Percentiles rank a stretch among this genome's conserved stretches.
phyloP scores from a whole-genome alignment of 2,888 invertebrate genomes.

The Pecten maximus region DNA sequence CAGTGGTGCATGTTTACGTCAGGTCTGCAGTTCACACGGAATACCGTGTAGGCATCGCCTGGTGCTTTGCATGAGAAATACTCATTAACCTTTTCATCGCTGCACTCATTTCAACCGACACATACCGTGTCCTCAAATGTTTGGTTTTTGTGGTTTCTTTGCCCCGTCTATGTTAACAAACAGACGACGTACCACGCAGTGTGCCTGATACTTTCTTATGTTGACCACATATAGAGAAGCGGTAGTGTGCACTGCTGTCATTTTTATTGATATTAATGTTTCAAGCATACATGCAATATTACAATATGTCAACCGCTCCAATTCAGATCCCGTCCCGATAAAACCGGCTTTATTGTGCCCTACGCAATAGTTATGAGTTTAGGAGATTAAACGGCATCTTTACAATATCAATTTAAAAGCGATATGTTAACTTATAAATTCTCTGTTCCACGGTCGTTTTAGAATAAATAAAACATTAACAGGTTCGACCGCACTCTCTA shows the following conservation, averaged over 20 bases:
- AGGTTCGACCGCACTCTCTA: neutral
- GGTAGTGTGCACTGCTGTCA: neutral
- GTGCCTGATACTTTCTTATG: neutral
- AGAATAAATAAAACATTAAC: slow-evolving; percentile 20
- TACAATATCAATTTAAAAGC: slow-evolving; percentile 33
- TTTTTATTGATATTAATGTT: neutral
- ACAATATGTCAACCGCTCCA: neutral
- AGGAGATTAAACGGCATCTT: neutral
- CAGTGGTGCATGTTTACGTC: neutral
- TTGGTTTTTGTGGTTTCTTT: neutral
- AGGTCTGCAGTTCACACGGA: neutral
- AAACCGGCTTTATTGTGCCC: neutral
- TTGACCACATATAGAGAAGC: neutral
- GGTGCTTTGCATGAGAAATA: neutral
- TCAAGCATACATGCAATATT: neutral
- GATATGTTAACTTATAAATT: neutral
- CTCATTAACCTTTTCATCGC: neutral
- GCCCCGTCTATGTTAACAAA: neutral
- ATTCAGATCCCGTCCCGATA: neutral
- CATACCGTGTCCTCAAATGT: neutral
- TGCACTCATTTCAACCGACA: neutral
- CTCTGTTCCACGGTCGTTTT: slow-evolving; percentile 23
- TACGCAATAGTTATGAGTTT: slow-evolving; percentile 17
- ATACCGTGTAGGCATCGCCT: neutral
- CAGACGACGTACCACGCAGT: neutral